Base-by-base conservation (phyloP, 2,113 vertebrate species). In the Canis aureus region DNA sequence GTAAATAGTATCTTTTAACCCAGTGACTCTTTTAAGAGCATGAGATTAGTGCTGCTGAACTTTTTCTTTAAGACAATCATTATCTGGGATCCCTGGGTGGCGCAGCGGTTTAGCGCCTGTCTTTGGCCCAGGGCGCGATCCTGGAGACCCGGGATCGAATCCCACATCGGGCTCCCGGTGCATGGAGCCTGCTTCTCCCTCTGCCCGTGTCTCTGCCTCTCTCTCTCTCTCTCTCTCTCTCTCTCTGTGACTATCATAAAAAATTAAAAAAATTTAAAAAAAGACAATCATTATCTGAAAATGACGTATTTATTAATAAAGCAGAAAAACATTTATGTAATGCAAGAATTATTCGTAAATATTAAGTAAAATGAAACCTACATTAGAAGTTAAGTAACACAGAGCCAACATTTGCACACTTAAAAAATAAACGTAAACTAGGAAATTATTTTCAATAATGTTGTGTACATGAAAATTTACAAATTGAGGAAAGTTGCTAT, bases 381-480 rank as follows among this genome's bases (percentile, higher is more conserved):
- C 8, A 27, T 32, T 2, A 82, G 3, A 10, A 92, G 38, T 22
- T 83, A 66, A 96, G 62, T 25, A 89, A 43, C 23, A 85, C 11
- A 73, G 57, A 87, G 5, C 8, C 23, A 80, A 38, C 12, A 86
- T 55, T 60, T 71, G 11, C 62, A 53, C 7, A 11, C 4, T 93
- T 92, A n/a, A 11, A 11, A 89, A 89, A 86, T 89, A 43, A 86
- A 79, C 59, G 66, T 51, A 66, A 4, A 57, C 12, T 0, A 0
- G 3, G 73, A 89, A 90, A 27, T 88, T 32, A 94, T 80, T 98
- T 96, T 83, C 94, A 95, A 93, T 82, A 62, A 85, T 94, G 92
- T 93, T 43, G 51, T 79, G 8, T 32, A 78, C n/a, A 13, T 35
- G 32, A 25, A 60, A 64, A 97, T 73, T 95, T 81, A 95, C 62